Base-by-base conservation (phyloP, 1,140 invertebrate genomes). In the Cotesia chilonis region DNA sequence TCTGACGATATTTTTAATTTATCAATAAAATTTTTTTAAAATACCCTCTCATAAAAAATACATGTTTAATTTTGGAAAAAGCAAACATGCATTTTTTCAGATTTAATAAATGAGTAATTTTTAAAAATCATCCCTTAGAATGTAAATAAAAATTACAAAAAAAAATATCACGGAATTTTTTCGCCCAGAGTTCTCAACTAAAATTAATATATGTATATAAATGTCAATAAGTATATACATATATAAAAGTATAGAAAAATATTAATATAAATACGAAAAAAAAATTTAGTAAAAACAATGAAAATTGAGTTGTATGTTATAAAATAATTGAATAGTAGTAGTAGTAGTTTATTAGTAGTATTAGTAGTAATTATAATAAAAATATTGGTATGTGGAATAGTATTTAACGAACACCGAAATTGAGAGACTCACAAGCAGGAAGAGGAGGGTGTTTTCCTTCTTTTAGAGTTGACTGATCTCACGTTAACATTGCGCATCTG, bases 401-500 rank as follows among this genome's bases (percentile, higher is more conserved):
- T 83, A 84, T 85, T 47, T 47, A 47, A 85, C 84, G 86, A 87
- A 90, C 88, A 89, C 88, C 87, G 86, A 89, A 88, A 89, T 87
- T 89, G 87, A 90, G 86, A 89, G 87, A 91, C 90, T 90, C 90
- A 91, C 90, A 90, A 91, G 90, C 90, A 91, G 87, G 90, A 89
- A 89, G 90, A 89, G 84, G 89, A 88, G 86, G 90, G 86, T 87
- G 89, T 87, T 90, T 90, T 90, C 88, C 90, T 91, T 89, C 90
- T 88, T 89, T 91, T 91, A 88, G 88, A 87, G 90, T 90, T 90
- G 89, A 91, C 90, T 89, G 90, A 90, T 90, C 90, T 91, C 89
- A 90, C 90, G 89, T 91, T 91, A 89, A 91, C 90, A 92, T 91
- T 91, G 89, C 90, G 90, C 90, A 90, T 90, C 89, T 91, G 90